A percentile compares a stretch with the other conserved stretches of the same genome.
Evolutionary conservation across 2,113 vertebrate genomes (phyloP).

Genomic region (Oreochromis spilurus): DNA sequence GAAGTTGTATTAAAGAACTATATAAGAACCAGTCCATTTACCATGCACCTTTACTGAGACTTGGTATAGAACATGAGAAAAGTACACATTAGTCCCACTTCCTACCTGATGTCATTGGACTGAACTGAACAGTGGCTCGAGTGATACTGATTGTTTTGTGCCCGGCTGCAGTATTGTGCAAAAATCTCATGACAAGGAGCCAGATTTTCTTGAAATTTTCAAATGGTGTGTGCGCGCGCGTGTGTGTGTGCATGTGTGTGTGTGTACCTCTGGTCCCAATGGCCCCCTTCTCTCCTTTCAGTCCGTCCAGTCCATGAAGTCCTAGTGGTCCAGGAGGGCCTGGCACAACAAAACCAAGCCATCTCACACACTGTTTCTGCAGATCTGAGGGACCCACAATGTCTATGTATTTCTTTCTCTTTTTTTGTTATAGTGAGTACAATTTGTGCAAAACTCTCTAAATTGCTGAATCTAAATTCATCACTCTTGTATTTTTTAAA

Average conservation of each 20-base stretch:
- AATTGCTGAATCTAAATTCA: background rate
- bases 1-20: too few species aligned
- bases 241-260: background rate
- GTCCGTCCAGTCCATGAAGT: conserved; percentile 75
- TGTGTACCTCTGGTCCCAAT: conserved; percentile 78
- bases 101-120: too few species aligned
- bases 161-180: too few species aligned
- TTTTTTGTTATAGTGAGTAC: background rate
- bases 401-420: background rate
- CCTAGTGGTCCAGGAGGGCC: conserved; percentile 69
- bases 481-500: background rate
- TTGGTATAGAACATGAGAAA: too few species aligned
- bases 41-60: too few species aligned
- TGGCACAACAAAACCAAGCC: conserved; percentile 3
- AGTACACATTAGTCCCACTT: too few species aligned
- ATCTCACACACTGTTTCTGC: background rate
- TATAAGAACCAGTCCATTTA: too few species aligned
- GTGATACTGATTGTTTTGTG: too few species aligned
- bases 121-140: too few species aligned
- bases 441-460: background rate
- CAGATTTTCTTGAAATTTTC: too few species aligned
- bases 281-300: conserved; percentile 85
- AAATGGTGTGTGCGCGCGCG: too few species aligned
- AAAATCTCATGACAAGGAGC: too few species aligned
- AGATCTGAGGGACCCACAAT: background rate